A percentile compares a stretch with the other conserved stretches of the same genome.
Evolutionary conservation across 1,140 invertebrate genomes (phyloP).

Genomic region (Zaprionus tsacasi): DNA sequence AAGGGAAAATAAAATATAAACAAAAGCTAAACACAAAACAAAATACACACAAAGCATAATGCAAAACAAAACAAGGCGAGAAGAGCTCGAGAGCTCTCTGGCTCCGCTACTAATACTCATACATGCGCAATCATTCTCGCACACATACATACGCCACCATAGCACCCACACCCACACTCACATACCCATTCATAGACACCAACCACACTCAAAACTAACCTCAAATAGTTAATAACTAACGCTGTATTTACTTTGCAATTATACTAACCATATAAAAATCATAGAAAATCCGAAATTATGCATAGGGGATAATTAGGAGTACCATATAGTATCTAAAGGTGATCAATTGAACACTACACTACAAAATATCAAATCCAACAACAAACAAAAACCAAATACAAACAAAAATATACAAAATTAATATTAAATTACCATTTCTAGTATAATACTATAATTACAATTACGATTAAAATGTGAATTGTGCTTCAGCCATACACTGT

Average conservation of each 20-base stretch:
- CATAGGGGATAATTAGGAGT: neutral
- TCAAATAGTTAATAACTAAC: constrained; percentile 51
- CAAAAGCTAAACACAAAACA: constrained; percentile 8
- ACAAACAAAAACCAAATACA: neutral
- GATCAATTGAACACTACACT: constrained; percentile 5
- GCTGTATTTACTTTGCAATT: constrained; percentile 70
- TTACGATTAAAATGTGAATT: constrained; percentile 8
- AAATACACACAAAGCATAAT: constrained; percentile 12
- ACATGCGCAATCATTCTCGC: constrained; percentile 7
- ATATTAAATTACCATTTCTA: constrained; percentile 16
- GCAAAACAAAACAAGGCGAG: constrained; percentile 26
- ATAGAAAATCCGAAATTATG: constrained; percentile 1
- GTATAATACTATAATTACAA: constrained; percentile 9
- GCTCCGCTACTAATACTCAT: constrained; percentile 27
- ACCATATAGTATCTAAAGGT: neutral
- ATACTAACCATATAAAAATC: constrained; percentile 46
- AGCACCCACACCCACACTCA: neutral
- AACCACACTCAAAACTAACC: constrained; percentile 31
- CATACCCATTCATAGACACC: constrained; percentile 37
- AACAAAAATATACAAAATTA: neutral
- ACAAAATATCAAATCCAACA: constrained; percentile 18
- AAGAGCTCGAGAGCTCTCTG: constrained; percentile 25
- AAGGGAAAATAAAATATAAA: neutral
- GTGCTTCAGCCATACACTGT: constrained; percentile 10
- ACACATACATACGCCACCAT: constrained; percentile 13